Base-by-base conservation (phyloP, 2,888 invertebrate species). In the Asteroscopus sphinx region DNA sequence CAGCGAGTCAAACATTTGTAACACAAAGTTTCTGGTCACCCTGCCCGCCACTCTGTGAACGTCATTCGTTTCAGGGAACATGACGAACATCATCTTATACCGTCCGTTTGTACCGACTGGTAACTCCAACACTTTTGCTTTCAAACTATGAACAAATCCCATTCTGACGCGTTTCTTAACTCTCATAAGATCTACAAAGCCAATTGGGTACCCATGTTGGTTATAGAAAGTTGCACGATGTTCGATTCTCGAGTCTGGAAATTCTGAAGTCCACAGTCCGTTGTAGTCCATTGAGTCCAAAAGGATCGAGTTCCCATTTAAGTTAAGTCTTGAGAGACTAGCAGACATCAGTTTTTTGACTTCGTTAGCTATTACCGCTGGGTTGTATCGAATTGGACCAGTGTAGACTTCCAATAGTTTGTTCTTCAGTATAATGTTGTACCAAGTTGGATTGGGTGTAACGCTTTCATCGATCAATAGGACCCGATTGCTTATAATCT, bases 221-320 rank as follows among this genome's bases (percentile, higher is more conserved):
- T 57, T 55, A 32, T 60, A 44, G 17, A 73, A 63, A 0, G 66
- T 52, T n/a, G 62, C 41, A 17, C 56, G 35, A 15, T 21, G 3
- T 21, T 66, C 58, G 9, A 70, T 40, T 12, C 12, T 41, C 0
- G 66, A 67, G 5, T 52, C 51, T 15, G 48, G 26, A 16, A 70
- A 70, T 11, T 54, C 54, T 7, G 54, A 47, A 46, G 48, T 55
- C 65, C 57, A 61, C 15, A 30, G 46, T 1, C 39, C 64, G 5
- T 54, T 45, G 42, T 49, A 69, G 12, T 58, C 65, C 8, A 64
- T n/a, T 8, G 59, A 52, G 2, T 76, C 71, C 11, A 76, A 25
- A 17, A 76, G 39, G 0, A 76, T 41, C 1, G 76, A 73, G 30
- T 73, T 76, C 3, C 76, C 76, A 2, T 53, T 49, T 2, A 76